Conservation (phyloP, 2,113 vertebrate genomes). For the Peromyscus maniculatus region DNA sequence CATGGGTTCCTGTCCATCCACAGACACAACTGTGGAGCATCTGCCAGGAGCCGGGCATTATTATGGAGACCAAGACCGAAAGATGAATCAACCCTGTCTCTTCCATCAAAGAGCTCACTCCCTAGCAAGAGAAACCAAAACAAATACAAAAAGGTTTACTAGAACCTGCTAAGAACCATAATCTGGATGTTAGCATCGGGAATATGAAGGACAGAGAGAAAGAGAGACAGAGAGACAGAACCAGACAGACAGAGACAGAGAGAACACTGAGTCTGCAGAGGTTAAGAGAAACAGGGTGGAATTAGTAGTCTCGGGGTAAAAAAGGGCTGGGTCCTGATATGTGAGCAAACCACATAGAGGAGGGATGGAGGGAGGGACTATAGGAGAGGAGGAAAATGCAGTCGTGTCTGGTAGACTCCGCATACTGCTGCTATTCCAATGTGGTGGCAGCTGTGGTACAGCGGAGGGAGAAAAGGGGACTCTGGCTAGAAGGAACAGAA, state of each 20-base stretch:
- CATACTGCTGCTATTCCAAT: not conserved
- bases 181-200: not conserved
- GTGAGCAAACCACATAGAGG: not conserved
- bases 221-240: not conserved
- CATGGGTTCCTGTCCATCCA: not conserved
- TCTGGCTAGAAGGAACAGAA: not conserved
- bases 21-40: not conserved
- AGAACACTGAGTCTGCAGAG: not conserved
- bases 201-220: not conserved
- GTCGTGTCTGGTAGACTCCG: not conserved
- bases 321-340: too few species aligned
- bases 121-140: not conserved
- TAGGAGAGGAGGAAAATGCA: not conserved
- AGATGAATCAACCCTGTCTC: not conserved
- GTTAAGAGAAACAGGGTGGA: not conserved
- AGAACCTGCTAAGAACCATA: not conserved
- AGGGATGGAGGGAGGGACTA: not conserved
- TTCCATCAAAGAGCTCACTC: not conserved
- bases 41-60: not conserved
- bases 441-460: not conserved
- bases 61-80: not conserved
- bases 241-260: not conserved
- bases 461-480: not conserved
- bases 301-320: not conserved
- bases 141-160: not conserved